These are phyloP conservation scores for Diplogasteroides magnus DNA, from an alignment of 1,140 invertebrate species.

Conservation along the genomic window DNA sequence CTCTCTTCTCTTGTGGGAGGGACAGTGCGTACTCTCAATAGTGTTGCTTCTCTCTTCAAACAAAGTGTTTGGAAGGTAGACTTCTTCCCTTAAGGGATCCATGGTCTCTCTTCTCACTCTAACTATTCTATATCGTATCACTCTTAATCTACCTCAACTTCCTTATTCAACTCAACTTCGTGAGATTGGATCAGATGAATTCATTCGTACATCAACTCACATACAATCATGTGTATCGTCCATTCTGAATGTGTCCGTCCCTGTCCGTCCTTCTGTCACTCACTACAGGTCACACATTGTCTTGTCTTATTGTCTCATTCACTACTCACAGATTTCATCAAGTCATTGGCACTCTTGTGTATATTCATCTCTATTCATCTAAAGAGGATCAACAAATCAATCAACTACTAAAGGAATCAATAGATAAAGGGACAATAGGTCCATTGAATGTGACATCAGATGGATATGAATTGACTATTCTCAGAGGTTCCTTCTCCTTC, in stretches of 20 bases:
- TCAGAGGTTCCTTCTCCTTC: conserved; percentile 22
- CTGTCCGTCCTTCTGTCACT: conserved; percentile 21
- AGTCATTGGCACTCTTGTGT: conserved; percentile 33
- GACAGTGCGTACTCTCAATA: neutral
- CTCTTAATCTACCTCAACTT: conserved; percentile 33
- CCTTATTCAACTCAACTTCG: conserved; percentile 32
- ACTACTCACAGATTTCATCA: conserved; percentile 28
- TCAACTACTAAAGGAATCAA: conserved; percentile 15
- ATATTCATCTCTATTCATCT: conserved; percentile 29
- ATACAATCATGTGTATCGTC: too few relatives aligned
- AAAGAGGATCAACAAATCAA: conserved; percentile 19
- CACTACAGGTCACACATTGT: conserved; percentile 25
- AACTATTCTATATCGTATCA: conserved; percentile 32
- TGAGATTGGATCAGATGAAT: conserved; percentile 20
- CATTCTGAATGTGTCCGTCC: too few relatives aligned
- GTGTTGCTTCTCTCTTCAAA: neutral
- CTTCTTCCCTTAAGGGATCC: neutral
- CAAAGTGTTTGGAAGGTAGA: conserved; percentile 4
- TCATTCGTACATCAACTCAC: conserved; percentile 17
- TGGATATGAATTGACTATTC: conserved; percentile 30
- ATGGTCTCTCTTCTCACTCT: conserved; percentile 4
- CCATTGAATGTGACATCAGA: conserved; percentile 25
- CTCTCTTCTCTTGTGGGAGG: neutral
- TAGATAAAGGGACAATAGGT: conserved; percentile 29
- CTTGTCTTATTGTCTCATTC: neutral